Base-by-base conservation (phyloP, 2,797 vertebrate species). In the Chaunax sp. region DNA sequence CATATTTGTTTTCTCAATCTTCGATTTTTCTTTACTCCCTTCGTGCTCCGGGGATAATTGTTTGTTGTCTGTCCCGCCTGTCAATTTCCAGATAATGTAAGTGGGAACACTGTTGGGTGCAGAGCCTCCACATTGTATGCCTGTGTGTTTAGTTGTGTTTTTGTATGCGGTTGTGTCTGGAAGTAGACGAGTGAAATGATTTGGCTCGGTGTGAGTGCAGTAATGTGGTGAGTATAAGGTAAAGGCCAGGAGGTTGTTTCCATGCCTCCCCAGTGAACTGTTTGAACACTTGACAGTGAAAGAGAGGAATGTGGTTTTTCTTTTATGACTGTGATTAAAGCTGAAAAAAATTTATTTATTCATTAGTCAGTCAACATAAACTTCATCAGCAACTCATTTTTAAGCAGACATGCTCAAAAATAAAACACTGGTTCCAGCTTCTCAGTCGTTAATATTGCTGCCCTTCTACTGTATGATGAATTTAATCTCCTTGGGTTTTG, bases 71-170 rank as follows among this genome's bases (percentile, higher is more conserved):
- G 89, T 68, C 62, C 69, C 14, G 77, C 53, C 76, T 90, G 91
- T 92, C 92, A 85, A 81, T 93, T 91, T 89, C 77, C 83, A 90
- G 83, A 93, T 92, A 83, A 90, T 90, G 78, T 86, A 86, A 90
- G 84, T 78, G 49, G 83, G 83, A 72, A 74, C 52, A 60, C 72
- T 65, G 77, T 53, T 60, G 54, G 53, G 22, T 55, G 40, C 68
- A 45, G 18, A 70, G 61, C 25, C 50, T 40, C 37, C 25, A 13
- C 59, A 67, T 57, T 51, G 53, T 44, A 6, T 46, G 20, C 64
- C 5, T 45, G 52, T 72, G 50, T 62, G 30, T 59, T 54, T 57
- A 63, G 19, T 46, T 33, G 46, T 54, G 50, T 52, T 59, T 60
- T 19, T 51, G 7, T 56, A 26, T 33, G 46, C 51, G 4, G 20